A percentile compares a stretch with the other conserved stretches of the same genome.
phyloP scores from a whole-genome alignment of 2,888 invertebrate species.

The Dynastes grantii region DNA sequence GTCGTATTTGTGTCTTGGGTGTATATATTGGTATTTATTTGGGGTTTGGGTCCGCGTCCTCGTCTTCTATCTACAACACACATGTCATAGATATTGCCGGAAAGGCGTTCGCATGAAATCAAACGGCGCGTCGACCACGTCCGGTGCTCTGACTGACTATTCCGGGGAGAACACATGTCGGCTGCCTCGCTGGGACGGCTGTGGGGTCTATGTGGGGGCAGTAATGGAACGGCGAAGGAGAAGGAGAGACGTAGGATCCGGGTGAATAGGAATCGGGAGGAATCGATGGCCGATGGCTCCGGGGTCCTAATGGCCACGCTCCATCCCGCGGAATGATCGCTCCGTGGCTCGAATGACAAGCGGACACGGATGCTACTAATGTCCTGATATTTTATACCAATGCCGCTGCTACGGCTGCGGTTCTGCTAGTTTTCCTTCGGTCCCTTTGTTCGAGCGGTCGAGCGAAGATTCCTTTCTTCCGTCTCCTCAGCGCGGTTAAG shows the following conservation, averaged over 20 bases:
- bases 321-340: constrained; percentile 66
- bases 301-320: constrained; percentile 66
- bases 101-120: constrained; percentile 61
- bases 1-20: constrained; percentile 1
- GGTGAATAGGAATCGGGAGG: constrained; percentile 53
- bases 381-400: constrained; percentile 55
- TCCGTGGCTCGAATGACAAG: constrained; percentile 68
- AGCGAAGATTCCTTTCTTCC: constrained; percentile 18
- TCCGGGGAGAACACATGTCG: constrained; percentile 63
- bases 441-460: constrained; percentile 35
- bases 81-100: constrained; percentile 60
- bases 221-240: neutral
- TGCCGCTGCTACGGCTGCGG: constrained; percentile 27
- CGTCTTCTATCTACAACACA: constrained; percentile 43
- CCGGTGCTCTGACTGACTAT: constrained; percentile 60
- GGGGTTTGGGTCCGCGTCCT: constrained; percentile 27
- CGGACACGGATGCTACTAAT: constrained; percentile 66
- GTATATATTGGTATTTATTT: constrained; percentile 35
- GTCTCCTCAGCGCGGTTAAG: neutral
- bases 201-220: neutral
- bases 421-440: constrained; percentile 7
- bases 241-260: constrained; percentile 38
- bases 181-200: neutral
- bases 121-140: constrained; percentile 61
- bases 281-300: constrained; percentile 62